Base-by-base conservation (phyloP, 2,888 invertebrate species). In the Calameuta idolon region DNA sequence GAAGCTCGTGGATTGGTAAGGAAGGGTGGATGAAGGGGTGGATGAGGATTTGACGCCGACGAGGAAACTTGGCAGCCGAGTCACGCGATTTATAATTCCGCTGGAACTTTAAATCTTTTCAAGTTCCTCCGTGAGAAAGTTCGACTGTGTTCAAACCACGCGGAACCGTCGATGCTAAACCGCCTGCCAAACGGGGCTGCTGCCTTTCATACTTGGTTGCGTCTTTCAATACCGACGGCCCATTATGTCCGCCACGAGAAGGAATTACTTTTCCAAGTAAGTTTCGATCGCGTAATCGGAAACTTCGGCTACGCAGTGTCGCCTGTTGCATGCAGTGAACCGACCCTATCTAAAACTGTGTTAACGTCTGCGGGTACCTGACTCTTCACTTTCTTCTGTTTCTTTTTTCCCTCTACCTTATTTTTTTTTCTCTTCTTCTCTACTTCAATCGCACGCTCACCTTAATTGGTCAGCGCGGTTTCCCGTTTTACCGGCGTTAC, bases 251-350 rank as follows among this genome's bases (percentile, higher is more conserved):
- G 55, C 55, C 55, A 15, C 55, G 55, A 55, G 55, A 55, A 55
- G 55, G 55, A 55, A 55, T 71, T 34, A 71, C 34, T 71, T 71
- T 23, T 74, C 74, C 31, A 34, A 30, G 35, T 30, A 33, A 74
- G 31, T 74, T 74, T 55, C 84, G 85, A 88, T 87, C 89, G 88
- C 88, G 88, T 87, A 88, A 89, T 88, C 88, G 85, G 87, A 88
- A 88, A 89, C 86, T 89, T 86, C 86, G 87, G 86, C 87, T 87
- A 83, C 85, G 84, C 85, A 86, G 88, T 87, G 88, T 88, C 88
- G 89, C 89, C 89, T 89, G 89, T 89, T 89, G 89, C 89, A 89
- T 87, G 87, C 85, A 77, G 79, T 33, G 34, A 69, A 12, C 55
- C 55, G 55, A 55, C 55, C 55, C 55, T 55, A 23, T 55, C 55